Conservation (phyloP, 2,113 vertebrate species). For the Ceratotherium simum region DNA sequence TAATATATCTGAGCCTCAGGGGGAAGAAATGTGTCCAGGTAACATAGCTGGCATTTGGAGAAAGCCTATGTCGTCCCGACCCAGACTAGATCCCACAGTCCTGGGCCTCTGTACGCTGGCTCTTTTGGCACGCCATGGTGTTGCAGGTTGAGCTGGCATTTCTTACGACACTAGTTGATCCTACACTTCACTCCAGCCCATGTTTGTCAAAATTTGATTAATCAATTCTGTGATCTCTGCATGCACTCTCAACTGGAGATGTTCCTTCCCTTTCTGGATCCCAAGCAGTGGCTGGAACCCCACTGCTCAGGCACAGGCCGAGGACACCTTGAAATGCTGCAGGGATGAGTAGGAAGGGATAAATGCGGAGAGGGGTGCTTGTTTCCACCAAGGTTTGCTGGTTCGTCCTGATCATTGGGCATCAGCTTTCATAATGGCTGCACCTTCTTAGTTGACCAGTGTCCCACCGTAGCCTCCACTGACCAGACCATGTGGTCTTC, state of each 20-base stretch:
- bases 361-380: fast-evolving
- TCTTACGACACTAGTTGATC: background rate
- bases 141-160: background rate
- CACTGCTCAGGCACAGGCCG: background rate
- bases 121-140: fast-evolving
- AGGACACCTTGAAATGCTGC: background rate
- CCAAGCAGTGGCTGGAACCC: background rate
- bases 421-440: background rate
- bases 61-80: background rate
- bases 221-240: background rate
- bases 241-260: background rate
- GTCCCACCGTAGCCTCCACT: background rate
- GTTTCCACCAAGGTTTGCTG: background rate
- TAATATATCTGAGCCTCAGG: background rate
- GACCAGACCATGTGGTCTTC: background rate
- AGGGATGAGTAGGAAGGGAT: background rate
- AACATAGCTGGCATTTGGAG: background rate
- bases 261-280: background rate
- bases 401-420: background rate
- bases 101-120: background rate
- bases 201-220: background rate
- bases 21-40: background rate
- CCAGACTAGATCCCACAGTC: background rate
- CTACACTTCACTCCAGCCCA: fast-evolving
- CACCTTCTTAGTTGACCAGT: background rate